phyloP scores from a whole-genome alignment of 2,888 invertebrate genomes.

The Drosophila putrida region DNA sequence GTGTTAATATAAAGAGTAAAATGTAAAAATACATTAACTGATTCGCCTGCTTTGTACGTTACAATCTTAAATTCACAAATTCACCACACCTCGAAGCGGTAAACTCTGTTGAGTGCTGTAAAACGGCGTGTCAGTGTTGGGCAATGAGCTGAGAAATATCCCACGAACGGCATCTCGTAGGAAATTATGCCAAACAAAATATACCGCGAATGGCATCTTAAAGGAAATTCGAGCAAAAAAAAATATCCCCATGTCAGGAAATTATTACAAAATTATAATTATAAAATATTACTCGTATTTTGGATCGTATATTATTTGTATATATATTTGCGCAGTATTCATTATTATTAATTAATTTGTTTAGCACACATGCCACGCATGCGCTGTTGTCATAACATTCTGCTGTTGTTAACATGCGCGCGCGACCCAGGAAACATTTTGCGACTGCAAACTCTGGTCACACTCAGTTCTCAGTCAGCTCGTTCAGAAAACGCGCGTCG shows the following conservation, averaged over 20 bases:
- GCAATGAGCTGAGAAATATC: constrained; percentile 9
- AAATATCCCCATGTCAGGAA: no score
- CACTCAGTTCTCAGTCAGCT: constrained; percentile 51
- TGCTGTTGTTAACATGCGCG: constrained; percentile 53
- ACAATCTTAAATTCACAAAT: background rate
- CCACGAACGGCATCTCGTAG: no score
- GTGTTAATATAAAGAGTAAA: background rate
- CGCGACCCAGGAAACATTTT: constrained; percentile 48
- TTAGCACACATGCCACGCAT: constrained; percentile 47
- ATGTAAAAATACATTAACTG: background rate
- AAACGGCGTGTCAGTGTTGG: constrained; percentile 47
- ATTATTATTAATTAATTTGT: no score
- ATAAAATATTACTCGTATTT: no score
- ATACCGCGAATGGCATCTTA: no score
- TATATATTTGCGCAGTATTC: no score
- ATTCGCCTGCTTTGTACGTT: background rate
- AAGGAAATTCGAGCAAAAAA: no score
- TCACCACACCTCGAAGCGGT: constrained; percentile 1
- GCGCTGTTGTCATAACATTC: constrained; percentile 64
- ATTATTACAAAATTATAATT: no score
- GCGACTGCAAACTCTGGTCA: constrained; percentile 43
- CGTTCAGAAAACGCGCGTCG: constrained; percentile 74
- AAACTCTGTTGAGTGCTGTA: constrained; percentile 20
- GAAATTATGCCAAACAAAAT: no score
- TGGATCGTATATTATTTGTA: no score